Evolutionary conservation across 2,888 invertebrate species (phyloP).

Genomic region (Heteropelma amictum): DNA sequence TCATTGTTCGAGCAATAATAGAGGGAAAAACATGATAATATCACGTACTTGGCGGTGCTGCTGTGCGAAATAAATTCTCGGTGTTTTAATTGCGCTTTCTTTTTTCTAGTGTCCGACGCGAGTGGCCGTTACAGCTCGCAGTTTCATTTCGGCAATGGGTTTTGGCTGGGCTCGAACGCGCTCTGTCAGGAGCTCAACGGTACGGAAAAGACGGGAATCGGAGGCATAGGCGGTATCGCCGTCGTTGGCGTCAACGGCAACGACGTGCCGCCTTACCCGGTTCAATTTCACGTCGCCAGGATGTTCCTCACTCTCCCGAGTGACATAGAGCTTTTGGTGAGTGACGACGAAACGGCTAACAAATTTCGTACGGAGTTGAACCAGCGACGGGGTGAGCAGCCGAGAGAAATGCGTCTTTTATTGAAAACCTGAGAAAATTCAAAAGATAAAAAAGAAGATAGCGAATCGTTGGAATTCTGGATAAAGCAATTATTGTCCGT

Average conservation of each 20-base stretch:
- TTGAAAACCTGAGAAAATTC: too few species aligned
- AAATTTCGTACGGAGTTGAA: neutral
- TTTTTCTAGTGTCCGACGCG: slow-evolving; percentile 87
- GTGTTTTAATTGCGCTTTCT: neutral
- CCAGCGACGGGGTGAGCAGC: neutral
- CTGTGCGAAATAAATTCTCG: neutral
- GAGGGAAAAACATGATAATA: too few species aligned
- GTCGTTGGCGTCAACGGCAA: slow-evolving; percentile 65
- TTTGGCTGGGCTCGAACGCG: slow-evolving; percentile 87
- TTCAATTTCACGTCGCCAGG: slow-evolving; percentile 82
- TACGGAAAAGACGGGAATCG: slow-evolving; percentile 72
- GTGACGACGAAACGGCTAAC: slow-evolving; percentile 46
- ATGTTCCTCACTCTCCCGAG: slow-evolving; percentile 80
- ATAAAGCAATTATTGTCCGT: neutral
- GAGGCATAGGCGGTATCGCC: slow-evolving; percentile 65
- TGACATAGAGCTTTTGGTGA: slow-evolving; percentile 80
- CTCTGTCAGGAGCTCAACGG: slow-evolving; percentile 85
- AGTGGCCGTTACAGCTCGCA: slow-evolving; percentile 89
- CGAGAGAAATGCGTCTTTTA: slow-evolving; percentile 31
- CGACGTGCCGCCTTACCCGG: slow-evolving; percentile 81
- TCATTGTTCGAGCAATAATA: too few species aligned
- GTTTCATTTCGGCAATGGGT: slow-evolving; percentile 88
- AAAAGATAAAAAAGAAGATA: neutral
- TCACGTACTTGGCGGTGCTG: too few species aligned
- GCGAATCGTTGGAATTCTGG: neutral